Percentiles rank a stretch among this genome's conserved stretches.
Conservation (phyloP, 1,140 invertebrate genomes). For the Pseudomyrmex cubaensis region DNA sequence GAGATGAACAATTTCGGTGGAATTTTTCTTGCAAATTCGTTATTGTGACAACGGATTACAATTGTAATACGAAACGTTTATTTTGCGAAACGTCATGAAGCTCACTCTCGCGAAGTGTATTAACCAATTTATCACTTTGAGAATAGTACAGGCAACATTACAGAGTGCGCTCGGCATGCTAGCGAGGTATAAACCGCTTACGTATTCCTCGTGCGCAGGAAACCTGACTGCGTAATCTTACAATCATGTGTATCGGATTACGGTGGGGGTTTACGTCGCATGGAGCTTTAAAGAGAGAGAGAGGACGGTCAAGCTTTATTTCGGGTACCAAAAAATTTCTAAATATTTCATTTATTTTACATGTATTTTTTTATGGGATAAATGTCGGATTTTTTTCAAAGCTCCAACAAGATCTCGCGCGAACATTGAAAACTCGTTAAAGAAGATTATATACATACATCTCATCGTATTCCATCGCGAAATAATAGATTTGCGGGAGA, state of each 20-base stretch:
- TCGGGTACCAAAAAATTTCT: neutral
- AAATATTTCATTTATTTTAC: neutral
- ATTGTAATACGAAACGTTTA: neutral
- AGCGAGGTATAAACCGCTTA: conserved; percentile 34
- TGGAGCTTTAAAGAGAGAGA: neutral
- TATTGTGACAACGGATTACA: too few relatives aligned
- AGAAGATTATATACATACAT: neutral
- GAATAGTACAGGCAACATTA: neutral
- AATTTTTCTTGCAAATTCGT: too few relatives aligned
- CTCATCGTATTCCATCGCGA: too few relatives aligned
- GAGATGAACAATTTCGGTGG: too few relatives aligned
- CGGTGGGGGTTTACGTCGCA: neutral
- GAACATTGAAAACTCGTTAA: neutral
- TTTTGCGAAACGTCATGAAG: conserved; percentile 5
- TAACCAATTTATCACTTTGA: conserved; percentile 47
- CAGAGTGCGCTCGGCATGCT: neutral
- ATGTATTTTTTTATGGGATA: neutral
- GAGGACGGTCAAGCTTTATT: conserved; percentile 16
- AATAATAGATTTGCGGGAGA: too few relatives aligned
- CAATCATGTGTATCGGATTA: conserved; percentile 54
- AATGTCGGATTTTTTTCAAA: neutral
- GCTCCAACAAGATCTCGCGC: neutral
- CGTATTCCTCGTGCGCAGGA: conserved; percentile 30
- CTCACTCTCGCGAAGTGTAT: conserved; percentile 19
- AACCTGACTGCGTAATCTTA: conserved; percentile 53